Base-by-base conservation (phyloP, 1,140 invertebrate species). In the Araneus ventricosus region DNA sequence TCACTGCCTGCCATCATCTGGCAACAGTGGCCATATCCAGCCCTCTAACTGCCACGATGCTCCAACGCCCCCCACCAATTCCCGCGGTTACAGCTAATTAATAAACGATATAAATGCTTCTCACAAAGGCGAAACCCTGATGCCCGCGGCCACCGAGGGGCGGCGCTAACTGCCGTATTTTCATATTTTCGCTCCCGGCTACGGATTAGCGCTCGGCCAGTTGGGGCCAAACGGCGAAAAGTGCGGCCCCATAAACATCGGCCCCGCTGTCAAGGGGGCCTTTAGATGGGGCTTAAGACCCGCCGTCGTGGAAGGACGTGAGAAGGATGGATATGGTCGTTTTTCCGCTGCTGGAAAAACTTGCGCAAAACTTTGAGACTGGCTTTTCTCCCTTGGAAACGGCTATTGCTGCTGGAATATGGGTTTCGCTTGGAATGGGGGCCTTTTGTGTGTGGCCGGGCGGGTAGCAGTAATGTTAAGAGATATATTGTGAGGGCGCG, bases 251-350 rank as follows among this genome's bases (percentile, higher is more conserved):
- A 93, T 93, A 93, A 93, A 93, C 70, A 75, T 45, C 39, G 86
- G 85, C 27, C 67, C 84, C 82, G 91, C 91, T 93, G 91, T 93
- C 91, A 93, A 61, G 91, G 59, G 91, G 30, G 88, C 88, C 88
- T 89, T 89, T 89, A 75, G 59, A 34, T 34, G 22, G 41, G 41
- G 82, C 63, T 59, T 86, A 70, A 45, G 39, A 6, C 20, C 45
- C 39, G 22, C 91, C 63, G 91, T 70, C 85, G 45, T 34, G 20
- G 91, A 22, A 61, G 87, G 91, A 93, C 91, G 91, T 93, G 91
- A 86, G 91, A 93, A 93, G 91, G 91, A 93, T 93, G 91, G 91
- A 93, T 93, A 93, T 93, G 91, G 91, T 70, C 37, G 90, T 85
- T 92, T 92, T 84, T 90, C 59, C 41, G 80, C 52, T n/a, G 27